phyloP scores from a whole-genome alignment of 2,113 vertebrate genomes.

The Aspiorhynchus laticeps region DNA sequence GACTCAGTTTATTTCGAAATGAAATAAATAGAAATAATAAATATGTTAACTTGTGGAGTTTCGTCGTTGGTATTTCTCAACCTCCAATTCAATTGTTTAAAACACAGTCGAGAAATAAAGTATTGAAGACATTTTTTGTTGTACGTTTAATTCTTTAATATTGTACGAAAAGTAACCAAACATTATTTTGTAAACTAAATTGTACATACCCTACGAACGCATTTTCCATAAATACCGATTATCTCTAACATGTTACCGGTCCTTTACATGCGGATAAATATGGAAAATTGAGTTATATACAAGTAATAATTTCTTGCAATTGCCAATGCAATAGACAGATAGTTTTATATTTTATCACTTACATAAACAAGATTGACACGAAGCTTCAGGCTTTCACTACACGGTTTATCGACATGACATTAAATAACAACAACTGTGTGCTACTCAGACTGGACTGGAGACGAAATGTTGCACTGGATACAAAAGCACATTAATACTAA shows the following conservation, averaged over 20 bases:
- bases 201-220: constrained; percentile 93
- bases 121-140: constrained; percentile 85
- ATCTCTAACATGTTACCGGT: constrained; percentile 98
- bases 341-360: constrained; percentile 96
- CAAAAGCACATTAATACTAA: constrained; percentile 99
- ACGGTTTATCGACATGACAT: constrained; percentile 99
- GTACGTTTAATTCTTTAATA: constrained; percentile 99
- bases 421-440: constrained; percentile 98
- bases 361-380: constrained; percentile 99
- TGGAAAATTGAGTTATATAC: constrained; percentile 99
- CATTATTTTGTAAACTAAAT: constrained; percentile 98
- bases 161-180: constrained; percentile 99
- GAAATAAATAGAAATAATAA: constrained; percentile 29
- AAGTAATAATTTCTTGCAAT: constrained; percentile 91
- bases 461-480: constrained; percentile 99
- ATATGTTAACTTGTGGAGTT: neutral
- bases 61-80: neutral
- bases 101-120: constrained; percentile 78
- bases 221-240: constrained; percentile 99
- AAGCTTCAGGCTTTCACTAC: constrained; percentile 98
- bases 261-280: constrained; percentile 99
- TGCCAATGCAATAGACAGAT: constrained; percentile 96
- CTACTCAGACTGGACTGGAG: constrained; percentile 99
- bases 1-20: neutral
- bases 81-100: constrained; percentile 16